phyloP scores from a whole-genome alignment of 2,113 vertebrate genomes.

The Coreoperca whiteheadi region DNA sequence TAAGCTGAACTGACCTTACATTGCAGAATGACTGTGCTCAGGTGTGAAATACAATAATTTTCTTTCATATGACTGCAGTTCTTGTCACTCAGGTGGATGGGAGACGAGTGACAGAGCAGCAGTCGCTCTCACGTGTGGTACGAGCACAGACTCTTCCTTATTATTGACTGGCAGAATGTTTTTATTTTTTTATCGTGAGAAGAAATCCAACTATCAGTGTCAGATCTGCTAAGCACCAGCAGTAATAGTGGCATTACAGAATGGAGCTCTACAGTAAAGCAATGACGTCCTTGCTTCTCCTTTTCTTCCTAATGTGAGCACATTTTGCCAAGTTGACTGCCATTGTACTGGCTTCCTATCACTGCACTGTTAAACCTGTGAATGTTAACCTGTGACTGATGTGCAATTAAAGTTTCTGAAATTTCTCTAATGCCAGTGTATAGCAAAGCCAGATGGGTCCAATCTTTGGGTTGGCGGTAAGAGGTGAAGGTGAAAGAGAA shows the following conservation, averaged over 20 bases:
- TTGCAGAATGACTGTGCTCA: background rate
- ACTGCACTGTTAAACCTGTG: background rate
- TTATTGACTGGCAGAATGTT: conserved; percentile 33
- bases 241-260: conserved; percentile 29
- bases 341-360: conserved; percentile 7
- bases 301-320: conserved; percentile 3
- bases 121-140: conserved; percentile 15
- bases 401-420: too few relatives aligned
- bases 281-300: conserved; percentile 9
- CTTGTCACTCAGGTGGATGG: background rate
- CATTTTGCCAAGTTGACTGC: conserved; percentile 8
- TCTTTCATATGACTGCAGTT: background rate
- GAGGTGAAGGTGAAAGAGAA: background rate
- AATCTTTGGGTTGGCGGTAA: background rate
- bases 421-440: background rate
- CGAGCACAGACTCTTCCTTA: conserved; percentile 37
- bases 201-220: conserved; percentile 65
- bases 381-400: too few relatives aligned
- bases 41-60: background rate
- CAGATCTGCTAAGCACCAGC: conserved; percentile 37
- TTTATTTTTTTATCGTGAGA: conserved; percentile 53
- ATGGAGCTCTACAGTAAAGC: conserved; percentile 12
- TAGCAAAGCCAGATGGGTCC: background rate
- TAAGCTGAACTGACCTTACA: background rate
- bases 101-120: background rate